phyloP scores from a whole-genome alignment of 2,797 vertebrate genomes.

The Denticeps clupeoides region DNA sequence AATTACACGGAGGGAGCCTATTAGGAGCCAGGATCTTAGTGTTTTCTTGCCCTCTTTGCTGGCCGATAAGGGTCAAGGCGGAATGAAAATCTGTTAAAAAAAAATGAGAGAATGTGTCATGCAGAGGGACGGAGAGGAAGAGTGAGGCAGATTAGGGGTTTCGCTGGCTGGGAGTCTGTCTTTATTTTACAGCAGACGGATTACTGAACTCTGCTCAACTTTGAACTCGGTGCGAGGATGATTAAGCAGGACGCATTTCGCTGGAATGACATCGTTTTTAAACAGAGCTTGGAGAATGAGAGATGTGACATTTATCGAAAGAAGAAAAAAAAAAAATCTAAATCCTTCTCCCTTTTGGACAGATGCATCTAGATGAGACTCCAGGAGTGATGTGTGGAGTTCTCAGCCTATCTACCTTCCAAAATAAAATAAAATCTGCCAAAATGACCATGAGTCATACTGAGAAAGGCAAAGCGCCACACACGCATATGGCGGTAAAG shows the following conservation, averaged over 20 bases:
- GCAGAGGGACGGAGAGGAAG: slow-evolving; percentile 11
- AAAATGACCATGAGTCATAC: too few species aligned
- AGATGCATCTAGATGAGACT: too few species aligned
- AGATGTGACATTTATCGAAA: neutral
- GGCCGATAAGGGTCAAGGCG: slow-evolving; percentile 47
- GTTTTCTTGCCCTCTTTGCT: slow-evolving; percentile 58
- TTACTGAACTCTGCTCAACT: slow-evolving; percentile 23
- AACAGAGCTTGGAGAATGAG: neutral
- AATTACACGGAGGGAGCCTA: slow-evolving; percentile 54
- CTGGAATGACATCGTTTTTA: neutral
- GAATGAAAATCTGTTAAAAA: slow-evolving; percentile 34
- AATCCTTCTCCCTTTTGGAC: too few species aligned
- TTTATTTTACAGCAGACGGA: slow-evolving; percentile 38
- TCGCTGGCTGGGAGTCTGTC: slow-evolving; percentile 29
- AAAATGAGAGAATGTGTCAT: slow-evolving; percentile 30
- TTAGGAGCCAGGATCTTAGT: slow-evolving; percentile 49
- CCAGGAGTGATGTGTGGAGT: too few species aligned
- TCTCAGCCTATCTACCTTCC: too few species aligned
- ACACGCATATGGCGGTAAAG: neutral
- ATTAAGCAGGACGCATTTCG: neutral
- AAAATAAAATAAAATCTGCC: too few species aligned
- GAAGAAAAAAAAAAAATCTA: too few species aligned
- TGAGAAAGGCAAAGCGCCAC: too few species aligned
- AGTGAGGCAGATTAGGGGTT: slow-evolving; percentile 18
- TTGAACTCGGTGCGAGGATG: neutral